Conservation (phyloP, 2,888 invertebrate species). For the Dilophus febrilis region DNA sequence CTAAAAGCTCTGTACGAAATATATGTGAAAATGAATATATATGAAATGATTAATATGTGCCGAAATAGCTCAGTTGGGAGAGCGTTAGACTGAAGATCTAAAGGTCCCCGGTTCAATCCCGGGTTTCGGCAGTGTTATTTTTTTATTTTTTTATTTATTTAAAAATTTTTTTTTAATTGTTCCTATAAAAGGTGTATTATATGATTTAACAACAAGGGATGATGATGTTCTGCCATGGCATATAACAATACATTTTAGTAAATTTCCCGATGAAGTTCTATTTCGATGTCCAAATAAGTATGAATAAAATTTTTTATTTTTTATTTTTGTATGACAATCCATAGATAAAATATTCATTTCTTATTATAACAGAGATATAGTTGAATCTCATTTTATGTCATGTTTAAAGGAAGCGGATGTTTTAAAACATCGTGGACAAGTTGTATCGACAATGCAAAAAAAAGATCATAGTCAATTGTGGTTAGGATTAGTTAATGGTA, state of each 20-base stretch:
- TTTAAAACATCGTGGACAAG: constrained; percentile 83
- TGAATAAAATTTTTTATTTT: constrained; percentile 11
- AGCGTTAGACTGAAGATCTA: constrained; percentile 19
- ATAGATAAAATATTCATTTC: neutral
- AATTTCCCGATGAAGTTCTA: constrained; percentile 81
- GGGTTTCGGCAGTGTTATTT: neutral
- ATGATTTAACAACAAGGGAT: constrained; percentile 54
- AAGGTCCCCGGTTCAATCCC: constrained; percentile 7
- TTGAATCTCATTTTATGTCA: constrained; percentile 89
- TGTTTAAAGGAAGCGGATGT: constrained; percentile 96
- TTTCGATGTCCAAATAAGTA: constrained; percentile 75
- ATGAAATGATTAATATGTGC: neutral
- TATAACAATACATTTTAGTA: constrained; percentile 84
- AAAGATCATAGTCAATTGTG: constrained; percentile 94
- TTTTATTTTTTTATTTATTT: neutral
- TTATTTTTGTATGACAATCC: too few relatives aligned
- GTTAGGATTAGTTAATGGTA: constrained; percentile 85
- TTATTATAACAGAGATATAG: constrained; percentile 52
- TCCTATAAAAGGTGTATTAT: constrained; percentile 56
- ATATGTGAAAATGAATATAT: neutral
- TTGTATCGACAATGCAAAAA: constrained; percentile 82
- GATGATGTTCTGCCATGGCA: constrained; percentile 79
- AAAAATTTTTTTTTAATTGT: neutral
- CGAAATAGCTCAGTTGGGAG: constrained; percentile 15
- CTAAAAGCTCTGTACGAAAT: too few relatives aligned